Percentiles rank a stretch among this genome's conserved stretches.
These are phyloP conservation scores for Pedionomus torquatus DNA, from an alignment of 2,113 vertebrate genomes.

Conservation along the genomic window DNA sequence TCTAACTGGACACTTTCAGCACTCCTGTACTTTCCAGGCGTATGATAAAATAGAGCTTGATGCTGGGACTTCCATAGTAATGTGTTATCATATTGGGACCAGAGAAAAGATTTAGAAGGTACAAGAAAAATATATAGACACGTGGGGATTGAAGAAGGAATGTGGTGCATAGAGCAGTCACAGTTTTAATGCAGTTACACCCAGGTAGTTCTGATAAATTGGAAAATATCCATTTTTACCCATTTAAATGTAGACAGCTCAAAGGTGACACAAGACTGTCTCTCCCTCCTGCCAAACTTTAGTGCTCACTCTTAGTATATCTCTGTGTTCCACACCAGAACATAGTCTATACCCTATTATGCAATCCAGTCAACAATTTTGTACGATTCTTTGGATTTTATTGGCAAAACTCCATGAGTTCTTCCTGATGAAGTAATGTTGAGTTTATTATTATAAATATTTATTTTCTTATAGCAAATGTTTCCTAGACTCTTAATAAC, in stretches of 20 bases:
- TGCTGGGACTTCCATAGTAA: not conserved
- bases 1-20: not conserved
- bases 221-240: not conserved
- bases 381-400: not conserved
- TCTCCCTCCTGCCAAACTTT: not conserved
- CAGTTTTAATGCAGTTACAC: not conserved
- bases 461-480: not conserved
- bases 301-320: not conserved
- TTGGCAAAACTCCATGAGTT: not conserved
- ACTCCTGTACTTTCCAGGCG: not conserved
- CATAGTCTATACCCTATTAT: not conserved
- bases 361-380: not conserved
- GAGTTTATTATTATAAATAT: not conserved
- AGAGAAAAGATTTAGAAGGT: not conserved
- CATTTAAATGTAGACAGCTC: not conserved
- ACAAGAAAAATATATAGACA: not conserved
- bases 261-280: not conserved
- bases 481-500: not conserved
- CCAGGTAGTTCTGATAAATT: not conserved
- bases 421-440: not conserved
- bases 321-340: not conserved
- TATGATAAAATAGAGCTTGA: not conserved
- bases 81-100: not conserved
- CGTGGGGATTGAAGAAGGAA: not conserved
- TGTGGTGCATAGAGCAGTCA: not conserved